phyloP scores from a whole-genome alignment of 2,797 vertebrate genomes.

The Scolopax bukidnonensis region DNA sequence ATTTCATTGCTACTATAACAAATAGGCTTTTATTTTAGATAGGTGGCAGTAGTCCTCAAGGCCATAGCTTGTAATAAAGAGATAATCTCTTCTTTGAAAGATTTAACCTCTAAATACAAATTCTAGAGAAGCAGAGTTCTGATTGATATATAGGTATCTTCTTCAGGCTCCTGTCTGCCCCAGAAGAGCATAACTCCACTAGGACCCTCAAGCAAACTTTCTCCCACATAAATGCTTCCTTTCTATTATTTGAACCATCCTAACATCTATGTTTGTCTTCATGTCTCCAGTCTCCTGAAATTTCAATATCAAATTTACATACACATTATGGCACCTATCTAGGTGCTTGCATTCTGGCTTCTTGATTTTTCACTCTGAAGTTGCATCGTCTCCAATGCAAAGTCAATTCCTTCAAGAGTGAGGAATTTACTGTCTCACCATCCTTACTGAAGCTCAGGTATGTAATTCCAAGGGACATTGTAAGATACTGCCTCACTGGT shows the following conservation, averaged over 20 bases:
- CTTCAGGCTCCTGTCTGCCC: not conserved
- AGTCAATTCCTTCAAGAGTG: not conserved
- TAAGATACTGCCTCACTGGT: not conserved
- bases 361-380: not conserved
- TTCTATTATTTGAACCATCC: not conserved
- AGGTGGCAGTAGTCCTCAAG: not conserved
- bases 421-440: not conserved
- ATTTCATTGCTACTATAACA: not conserved
- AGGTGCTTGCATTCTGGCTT: not conserved
- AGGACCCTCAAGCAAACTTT: not conserved
- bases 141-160: not conserved
- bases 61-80: not conserved
- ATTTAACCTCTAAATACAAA: not conserved
- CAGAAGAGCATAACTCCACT: not conserved
- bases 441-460: not conserved
- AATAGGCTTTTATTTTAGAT: not conserved
- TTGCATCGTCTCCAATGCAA: not conserved
- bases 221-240: not conserved
- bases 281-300: not conserved
- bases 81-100: not conserved
- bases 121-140: not conserved
- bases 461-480: not conserved
- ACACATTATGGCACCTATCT: not conserved
- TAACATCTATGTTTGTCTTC: not conserved
- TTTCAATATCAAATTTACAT: not conserved